Evolutionary conservation across 2,888 invertebrate genomes (phyloP).

Genomic region (Galeopsomyia nigrocyanea): DNA sequence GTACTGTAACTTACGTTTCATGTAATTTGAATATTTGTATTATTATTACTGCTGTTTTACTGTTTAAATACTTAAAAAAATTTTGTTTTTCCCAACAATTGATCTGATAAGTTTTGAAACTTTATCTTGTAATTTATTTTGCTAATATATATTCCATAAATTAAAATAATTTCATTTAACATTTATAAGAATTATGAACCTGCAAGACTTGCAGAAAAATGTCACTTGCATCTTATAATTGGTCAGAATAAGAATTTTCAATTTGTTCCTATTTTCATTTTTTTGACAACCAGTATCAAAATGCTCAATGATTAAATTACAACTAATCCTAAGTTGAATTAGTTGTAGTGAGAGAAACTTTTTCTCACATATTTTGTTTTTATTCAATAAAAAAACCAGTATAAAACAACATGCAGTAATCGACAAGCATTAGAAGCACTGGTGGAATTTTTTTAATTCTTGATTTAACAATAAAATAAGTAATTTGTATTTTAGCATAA

Average conservation of each 20-base stretch:
- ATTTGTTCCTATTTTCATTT: slow-evolving; percentile 51
- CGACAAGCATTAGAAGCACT: slow-evolving; percentile 39
- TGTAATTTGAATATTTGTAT: slow-evolving; percentile 35
- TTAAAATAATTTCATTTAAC: slow-evolving; percentile 18
- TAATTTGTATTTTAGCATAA: background rate
- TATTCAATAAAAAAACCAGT: background rate
- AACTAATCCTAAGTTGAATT: background rate
- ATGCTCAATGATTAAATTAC: background rate
- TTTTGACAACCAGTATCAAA: slow-evolving; percentile 48
- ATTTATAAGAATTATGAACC: slow-evolving; percentile 9
- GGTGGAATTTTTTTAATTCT: background rate
- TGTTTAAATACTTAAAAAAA: slow-evolving; percentile 53
- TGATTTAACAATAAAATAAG: background rate
- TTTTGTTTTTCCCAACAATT: slow-evolving; percentile 52
- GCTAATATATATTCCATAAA: slow-evolving; percentile 49
- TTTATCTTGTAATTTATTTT: slow-evolving; percentile 55
- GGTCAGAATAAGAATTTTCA: slow-evolving; percentile 48
- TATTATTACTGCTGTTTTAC: slow-evolving; percentile 27
- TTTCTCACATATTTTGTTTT: too few relatives aligned
- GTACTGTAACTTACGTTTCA: background rate
- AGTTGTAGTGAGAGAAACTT: background rate
- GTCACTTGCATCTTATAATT: slow-evolving; percentile 55
- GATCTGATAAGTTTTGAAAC: slow-evolving; percentile 54
- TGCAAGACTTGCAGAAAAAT: slow-evolving; percentile 54
- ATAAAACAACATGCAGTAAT: slow-evolving; percentile 40